A percentile compares a stretch with the other conserved stretches of the same genome.
These are phyloP conservation scores for Dinoponera quadriceps DNA, from an alignment of 1,140 invertebrate species.

Conservation along the genomic window DNA sequence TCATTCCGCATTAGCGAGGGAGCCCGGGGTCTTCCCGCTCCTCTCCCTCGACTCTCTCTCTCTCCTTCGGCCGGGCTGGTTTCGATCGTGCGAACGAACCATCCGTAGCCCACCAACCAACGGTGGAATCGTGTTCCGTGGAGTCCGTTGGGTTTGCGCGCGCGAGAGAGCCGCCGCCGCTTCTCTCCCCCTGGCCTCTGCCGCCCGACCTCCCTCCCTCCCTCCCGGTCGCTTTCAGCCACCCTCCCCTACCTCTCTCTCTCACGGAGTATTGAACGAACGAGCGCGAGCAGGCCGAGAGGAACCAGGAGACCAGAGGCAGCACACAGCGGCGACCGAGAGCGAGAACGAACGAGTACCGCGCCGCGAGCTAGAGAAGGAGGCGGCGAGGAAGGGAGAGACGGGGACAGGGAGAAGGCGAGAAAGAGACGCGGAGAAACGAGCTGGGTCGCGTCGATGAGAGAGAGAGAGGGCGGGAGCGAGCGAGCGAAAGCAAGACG, in stretches of 20 bases:
- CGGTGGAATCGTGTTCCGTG: slow-evolving; percentile 75
- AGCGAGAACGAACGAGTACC: slow-evolving; percentile 61
- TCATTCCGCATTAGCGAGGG: slow-evolving; percentile 66
- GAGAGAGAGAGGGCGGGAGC: slow-evolving; percentile 70
- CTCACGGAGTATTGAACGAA: slow-evolving; percentile 82
- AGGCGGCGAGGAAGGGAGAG: slow-evolving; percentile 62
- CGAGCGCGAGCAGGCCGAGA: slow-evolving; percentile 73
- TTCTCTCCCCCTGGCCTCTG: slow-evolving; percentile 62
- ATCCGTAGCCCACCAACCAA: slow-evolving; percentile 75
- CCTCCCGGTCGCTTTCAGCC: slow-evolving; percentile 64
- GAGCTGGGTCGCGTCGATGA: slow-evolving; percentile 63
- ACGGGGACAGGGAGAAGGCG: slow-evolving; percentile 54
- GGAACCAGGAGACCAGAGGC: slow-evolving; percentile 75
- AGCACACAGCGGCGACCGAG: slow-evolving; percentile 66
- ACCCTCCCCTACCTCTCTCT: slow-evolving; percentile 72
- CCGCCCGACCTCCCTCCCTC: slow-evolving; percentile 67
- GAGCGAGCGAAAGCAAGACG: slow-evolving; percentile 40
- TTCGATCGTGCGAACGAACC: slow-evolving; percentile 76
- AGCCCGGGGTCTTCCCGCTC: slow-evolving; percentile 20
- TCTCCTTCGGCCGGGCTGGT: slow-evolving; percentile 72
- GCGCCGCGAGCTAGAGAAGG: slow-evolving; percentile 29
- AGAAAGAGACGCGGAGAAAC: slow-evolving; percentile 47
- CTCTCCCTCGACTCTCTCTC: slow-evolving; percentile 39
- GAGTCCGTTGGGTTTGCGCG: slow-evolving; percentile 76
- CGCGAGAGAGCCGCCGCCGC: slow-evolving; percentile 71